Percentiles rank a stretch among this genome's conserved stretches.
phyloP scores from a whole-genome alignment of 2,888 invertebrate species.

The Troilus luridus region DNA sequence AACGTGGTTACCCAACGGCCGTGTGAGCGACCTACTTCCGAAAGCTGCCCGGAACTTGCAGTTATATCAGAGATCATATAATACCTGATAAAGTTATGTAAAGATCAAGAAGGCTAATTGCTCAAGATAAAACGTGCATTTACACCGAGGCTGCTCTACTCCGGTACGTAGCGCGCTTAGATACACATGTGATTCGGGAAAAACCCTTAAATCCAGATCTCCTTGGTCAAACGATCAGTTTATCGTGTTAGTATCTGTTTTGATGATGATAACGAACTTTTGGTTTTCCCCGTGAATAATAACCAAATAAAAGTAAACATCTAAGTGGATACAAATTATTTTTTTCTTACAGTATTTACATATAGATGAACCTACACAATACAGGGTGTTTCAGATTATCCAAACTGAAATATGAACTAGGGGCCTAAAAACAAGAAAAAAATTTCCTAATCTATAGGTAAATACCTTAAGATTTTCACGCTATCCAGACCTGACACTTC shows the following conservation, averaged over 20 bases:
- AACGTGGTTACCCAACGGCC: neutral
- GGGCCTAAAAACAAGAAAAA: no score
- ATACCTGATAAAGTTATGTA: neutral
- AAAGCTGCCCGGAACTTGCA: neutral
- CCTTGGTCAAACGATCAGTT: neutral
- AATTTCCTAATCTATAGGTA: no score
- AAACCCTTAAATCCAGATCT: neutral
- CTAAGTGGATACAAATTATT: neutral
- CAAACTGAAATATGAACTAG: no score
- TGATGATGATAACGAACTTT: neutral
- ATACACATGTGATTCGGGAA: neutral
- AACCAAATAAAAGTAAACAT: neutral
- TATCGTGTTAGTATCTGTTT: neutral
- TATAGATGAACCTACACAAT: no score
- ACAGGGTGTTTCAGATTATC: no score
- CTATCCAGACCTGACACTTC: no score
- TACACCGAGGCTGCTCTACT: no score
- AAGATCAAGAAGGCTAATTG: neutral
- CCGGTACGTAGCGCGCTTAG: neutral
- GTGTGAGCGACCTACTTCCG: neutral
- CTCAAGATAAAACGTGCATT: neutral
- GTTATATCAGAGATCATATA: constrained; percentile 11
- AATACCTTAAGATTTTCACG: no score
- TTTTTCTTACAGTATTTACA: no score
- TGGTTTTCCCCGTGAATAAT: neutral